Conservation (phyloP, 2,888 invertebrate species). For the Psylliodes chrysocephalus region DNA sequence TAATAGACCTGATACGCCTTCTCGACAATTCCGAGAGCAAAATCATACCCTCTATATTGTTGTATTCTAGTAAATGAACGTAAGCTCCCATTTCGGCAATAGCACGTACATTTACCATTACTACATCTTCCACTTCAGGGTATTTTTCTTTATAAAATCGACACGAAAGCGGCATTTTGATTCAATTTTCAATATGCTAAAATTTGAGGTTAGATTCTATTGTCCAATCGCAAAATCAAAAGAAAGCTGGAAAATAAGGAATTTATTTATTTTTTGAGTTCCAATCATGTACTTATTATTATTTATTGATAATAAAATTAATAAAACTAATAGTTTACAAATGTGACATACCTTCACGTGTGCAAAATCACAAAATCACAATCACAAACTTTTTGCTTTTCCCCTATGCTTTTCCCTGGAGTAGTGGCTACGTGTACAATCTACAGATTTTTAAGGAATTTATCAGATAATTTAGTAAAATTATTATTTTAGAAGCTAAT, state of each 20-base stretch:
- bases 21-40: conserved; percentile 96
- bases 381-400: too few relatives aligned
- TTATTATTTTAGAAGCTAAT: too few relatives aligned
- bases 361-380: neutral
- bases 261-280: neutral
- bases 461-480: too few relatives aligned
- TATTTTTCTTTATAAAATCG: conserved; percentile 97
- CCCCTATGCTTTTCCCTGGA: too few relatives aligned
- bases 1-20: conserved; percentile 98
- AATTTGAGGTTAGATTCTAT: conserved; percentile 2
- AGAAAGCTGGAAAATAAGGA: neutral
- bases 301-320: neutral
- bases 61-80: conserved; percentile 96
- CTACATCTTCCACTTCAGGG: conserved; percentile 99
- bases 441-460: too few relatives aligned
- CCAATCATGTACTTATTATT: too few relatives aligned
- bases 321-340: neutral
- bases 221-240: neutral
- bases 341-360: neutral
- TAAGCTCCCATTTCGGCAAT: conserved; percentile 99
- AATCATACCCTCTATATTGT: conserved; percentile 99
- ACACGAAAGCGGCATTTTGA: conserved; percentile 88
- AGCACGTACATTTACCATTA: conserved; percentile 97
- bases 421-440: too few relatives aligned
- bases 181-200: conserved; percentile 17